Conservation (phyloP, 1,140 invertebrate genomes). For the Nixonia krombeini region DNA sequence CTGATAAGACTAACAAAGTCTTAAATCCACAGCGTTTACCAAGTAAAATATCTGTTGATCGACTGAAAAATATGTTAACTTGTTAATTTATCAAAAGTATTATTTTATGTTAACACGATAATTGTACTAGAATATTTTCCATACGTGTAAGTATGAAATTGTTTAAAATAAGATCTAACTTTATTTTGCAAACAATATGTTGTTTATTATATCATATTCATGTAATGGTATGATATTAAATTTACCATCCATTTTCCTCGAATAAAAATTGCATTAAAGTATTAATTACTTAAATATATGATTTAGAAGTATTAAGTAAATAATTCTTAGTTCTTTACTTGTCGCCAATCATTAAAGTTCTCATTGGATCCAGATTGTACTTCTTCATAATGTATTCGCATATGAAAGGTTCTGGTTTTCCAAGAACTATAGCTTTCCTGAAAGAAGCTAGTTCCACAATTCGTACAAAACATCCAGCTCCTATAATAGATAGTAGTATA, state of each 20-base stretch:
- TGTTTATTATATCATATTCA: too few relatives aligned
- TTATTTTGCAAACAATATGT: too few relatives aligned
- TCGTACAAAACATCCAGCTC: slow-evolving; percentile 87
- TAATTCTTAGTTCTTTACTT: too few relatives aligned
- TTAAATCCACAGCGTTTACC: slow-evolving; percentile 87
- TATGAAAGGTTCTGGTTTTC: slow-evolving; percentile 80
- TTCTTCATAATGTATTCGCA: slow-evolving; percentile 72
- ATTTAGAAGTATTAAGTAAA: too few relatives aligned
- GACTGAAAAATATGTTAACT: slow-evolving; percentile 69
- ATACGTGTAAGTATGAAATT: too few relatives aligned
- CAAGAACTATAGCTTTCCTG: slow-evolving; percentile 85
- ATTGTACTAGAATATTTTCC: too few relatives aligned
- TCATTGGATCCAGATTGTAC: slow-evolving; percentile 79
- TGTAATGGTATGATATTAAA: too few relatives aligned
- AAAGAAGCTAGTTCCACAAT: slow-evolving; percentile 85
- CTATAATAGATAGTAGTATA: slow-evolving; percentile 67
- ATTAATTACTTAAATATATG: too few relatives aligned
- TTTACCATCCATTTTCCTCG: too few relatives aligned
- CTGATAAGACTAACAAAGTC: slow-evolving; percentile 86
- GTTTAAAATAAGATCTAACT: too few relatives aligned
- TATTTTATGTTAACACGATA: too few relatives aligned
- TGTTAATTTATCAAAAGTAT: slow-evolving; percentile 9
- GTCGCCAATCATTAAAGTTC: slow-evolving; percentile 95
- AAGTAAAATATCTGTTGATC: slow-evolving; percentile 89
- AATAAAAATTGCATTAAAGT: too few relatives aligned